Conservation (phyloP, 2,888 invertebrate species). For the Megalurothrips usitatus region DNA sequence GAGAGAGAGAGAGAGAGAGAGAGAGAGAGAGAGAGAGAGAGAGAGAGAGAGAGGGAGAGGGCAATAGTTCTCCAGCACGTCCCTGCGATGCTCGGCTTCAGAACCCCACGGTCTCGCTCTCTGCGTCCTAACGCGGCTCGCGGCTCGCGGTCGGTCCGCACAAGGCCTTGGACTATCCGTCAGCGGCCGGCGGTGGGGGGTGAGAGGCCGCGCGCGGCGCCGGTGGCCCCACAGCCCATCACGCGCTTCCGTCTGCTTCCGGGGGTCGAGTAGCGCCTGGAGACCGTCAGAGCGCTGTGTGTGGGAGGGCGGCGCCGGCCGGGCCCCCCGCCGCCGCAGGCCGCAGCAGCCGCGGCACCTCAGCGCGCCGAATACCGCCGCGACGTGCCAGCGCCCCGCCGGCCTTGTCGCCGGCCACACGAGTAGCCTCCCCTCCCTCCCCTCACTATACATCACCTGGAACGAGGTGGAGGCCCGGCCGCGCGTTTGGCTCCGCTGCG, state of each 20-base stretch:
- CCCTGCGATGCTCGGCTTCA: no score
- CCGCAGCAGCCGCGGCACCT: not conserved
- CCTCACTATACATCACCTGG: conserved; percentile 17
- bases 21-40: no score
- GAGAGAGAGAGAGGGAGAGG: not conserved
- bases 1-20: no score
- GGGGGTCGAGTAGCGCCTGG: not conserved
- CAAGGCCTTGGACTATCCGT: not conserved
- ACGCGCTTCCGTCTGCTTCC: no score
- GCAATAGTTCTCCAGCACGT: no score
- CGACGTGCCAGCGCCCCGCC: no score
- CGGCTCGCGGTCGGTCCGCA: not conserved
- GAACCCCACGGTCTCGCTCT: no score
- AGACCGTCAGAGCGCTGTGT: not conserved
- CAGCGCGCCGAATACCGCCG: not conserved
- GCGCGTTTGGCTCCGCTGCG: not conserved
- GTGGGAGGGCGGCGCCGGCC: no score
- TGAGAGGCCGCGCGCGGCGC: not conserved
- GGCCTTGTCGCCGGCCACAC: not conserved
- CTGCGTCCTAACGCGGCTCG: not conserved
- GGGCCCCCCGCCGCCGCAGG: not conserved
- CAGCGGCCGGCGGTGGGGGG: not conserved
- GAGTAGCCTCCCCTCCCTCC: not conserved
- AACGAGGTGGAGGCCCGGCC: not conserved
- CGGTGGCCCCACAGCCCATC: not conserved